Percentiles rank a stretch among this genome's conserved stretches.
phyloP scores from a whole-genome alignment of 2,797 vertebrate species.

The Sebastes cheni region DNA sequence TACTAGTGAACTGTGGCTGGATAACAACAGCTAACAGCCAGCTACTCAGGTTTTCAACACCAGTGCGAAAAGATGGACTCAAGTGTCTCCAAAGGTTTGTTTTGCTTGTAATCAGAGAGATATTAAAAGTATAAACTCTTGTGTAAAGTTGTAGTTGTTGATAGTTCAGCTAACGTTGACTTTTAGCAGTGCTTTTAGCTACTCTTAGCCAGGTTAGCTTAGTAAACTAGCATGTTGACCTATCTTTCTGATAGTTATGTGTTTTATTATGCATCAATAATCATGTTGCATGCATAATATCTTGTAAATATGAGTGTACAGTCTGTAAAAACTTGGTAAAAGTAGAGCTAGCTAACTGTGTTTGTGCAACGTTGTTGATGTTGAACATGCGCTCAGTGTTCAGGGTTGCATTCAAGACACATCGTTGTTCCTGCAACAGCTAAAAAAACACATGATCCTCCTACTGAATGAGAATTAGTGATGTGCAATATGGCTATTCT shows the following conservation, averaged over 20 bases:
- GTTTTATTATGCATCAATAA: background rate
- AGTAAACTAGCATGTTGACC: background rate
- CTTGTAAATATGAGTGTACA: background rate
- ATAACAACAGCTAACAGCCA: background rate
- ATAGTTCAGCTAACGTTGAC: background rate
- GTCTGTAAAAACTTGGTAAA: background rate
- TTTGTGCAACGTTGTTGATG: background rate
- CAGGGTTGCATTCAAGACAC: constrained; percentile 48
- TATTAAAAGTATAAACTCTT: background rate
- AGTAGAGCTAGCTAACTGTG: background rate
- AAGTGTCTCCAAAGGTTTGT: constrained; percentile 58
- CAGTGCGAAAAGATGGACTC: constrained; percentile 49
- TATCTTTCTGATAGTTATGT: background rate
- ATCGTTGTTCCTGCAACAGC: background rate
- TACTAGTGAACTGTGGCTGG: background rate
- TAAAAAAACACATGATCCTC: too few relatives aligned
- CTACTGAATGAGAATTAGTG: too few relatives aligned
- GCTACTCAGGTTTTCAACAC: constrained; percentile 11
- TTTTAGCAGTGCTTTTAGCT: background rate
- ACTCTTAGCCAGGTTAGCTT: background rate
- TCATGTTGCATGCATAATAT: background rate
- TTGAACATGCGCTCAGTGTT: constrained; percentile 31
- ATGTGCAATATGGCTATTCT: too few relatives aligned
- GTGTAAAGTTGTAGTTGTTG: background rate
- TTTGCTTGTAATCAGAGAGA: background rate